Percentiles rank a stretch among this genome's conserved stretches.
phyloP scores from a whole-genome alignment of 2,113 vertebrate genomes.

The Bothrops jararaca region DNA sequence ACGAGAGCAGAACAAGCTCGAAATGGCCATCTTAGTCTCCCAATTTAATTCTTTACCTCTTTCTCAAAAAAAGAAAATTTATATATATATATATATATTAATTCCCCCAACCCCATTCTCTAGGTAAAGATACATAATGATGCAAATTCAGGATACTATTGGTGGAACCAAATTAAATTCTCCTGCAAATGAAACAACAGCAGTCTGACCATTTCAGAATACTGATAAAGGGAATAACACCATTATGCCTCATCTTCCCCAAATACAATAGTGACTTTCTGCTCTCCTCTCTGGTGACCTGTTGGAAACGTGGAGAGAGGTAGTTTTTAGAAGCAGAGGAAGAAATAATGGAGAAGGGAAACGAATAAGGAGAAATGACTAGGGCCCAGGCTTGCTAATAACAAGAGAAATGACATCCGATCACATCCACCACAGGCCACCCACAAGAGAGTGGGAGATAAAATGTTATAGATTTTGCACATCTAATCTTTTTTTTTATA shows the following conservation, averaged over 20 bases:
- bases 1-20: too few relatives aligned
- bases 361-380: neutral
- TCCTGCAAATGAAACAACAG: neutral
- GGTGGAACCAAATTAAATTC: neutral
- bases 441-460: conserved; percentile 22
- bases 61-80: too few relatives aligned
- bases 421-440: conserved; percentile 29
- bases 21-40: too few relatives aligned
- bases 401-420: neutral
- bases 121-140: neutral
- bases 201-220: neutral
- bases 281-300: neutral
- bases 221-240: neutral
- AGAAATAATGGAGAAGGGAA: neutral
- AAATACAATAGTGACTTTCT: neutral
- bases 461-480: neutral
- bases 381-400: neutral
- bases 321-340: neutral
- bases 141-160: neutral
- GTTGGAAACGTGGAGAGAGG: neutral
- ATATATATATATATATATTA: too few relatives aligned
- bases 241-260: neutral
- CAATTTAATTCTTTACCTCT: too few relatives aligned
- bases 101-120: neutral
- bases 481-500: conserved; percentile 30